Evolutionary conservation across 2,797 vertebrate genomes (phyloP).

Genomic region (Balearica regulorum): DNA sequence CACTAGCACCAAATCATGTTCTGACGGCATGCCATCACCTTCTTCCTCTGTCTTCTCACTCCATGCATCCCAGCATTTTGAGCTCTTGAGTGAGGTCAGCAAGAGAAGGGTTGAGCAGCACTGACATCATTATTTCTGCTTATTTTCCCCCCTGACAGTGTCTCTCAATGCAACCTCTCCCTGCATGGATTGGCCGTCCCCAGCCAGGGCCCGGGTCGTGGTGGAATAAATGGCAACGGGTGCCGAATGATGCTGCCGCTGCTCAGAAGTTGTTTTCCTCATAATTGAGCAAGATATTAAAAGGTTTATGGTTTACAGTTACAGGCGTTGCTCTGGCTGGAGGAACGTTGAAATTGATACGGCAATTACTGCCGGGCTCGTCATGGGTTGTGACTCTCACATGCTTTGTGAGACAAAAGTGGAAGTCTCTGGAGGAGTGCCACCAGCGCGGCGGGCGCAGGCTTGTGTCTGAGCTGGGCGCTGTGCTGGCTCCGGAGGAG

Average conservation of each 20-base stretch:
- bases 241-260: neutral
- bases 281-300: neutral
- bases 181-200: fast-evolving
- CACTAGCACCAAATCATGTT: neutral
- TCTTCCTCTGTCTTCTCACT: neutral
- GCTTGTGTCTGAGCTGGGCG: neutral
- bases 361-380: neutral
- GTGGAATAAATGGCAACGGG: neutral
- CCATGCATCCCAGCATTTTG: fast-evolving
- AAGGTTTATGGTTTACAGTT: conserved; percentile 30
- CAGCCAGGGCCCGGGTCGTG: neutral
- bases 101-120: neutral
- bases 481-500: neutral
- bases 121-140: fast-evolving
- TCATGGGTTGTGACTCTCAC: conserved; percentile 3
- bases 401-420: conserved; percentile 30
- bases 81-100: neutral
- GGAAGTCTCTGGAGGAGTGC: conserved; percentile 31
- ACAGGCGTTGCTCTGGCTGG: neutral
- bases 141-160: fast-evolving
- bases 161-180: neutral
- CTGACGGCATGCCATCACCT: neutral
- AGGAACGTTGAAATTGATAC: neutral
- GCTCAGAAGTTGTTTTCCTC: neutral
- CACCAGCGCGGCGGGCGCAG: neutral